phyloP scores from a whole-genome alignment of 2,797 vertebrate species.

The Anguilla anguilla region DNA sequence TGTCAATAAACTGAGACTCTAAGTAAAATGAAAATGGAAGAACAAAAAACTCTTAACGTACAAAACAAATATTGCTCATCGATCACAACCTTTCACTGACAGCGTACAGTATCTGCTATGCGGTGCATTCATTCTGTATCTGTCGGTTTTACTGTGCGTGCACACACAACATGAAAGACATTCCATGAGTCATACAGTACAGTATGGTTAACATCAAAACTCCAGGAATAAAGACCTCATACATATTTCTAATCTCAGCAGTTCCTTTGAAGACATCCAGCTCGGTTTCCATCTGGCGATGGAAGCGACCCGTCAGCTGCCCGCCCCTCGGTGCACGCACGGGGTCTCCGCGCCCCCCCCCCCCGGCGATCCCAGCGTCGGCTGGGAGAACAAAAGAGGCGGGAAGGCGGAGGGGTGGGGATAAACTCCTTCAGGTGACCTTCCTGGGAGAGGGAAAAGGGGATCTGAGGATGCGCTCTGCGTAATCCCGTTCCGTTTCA shows the following conservation, averaged over 20 bases:
- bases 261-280: conserved; percentile 50
- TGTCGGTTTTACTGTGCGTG: neutral
- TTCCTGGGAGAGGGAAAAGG: conserved; percentile 54
- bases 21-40: neutral
- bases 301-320: conserved; percentile 61
- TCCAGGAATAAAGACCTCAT: conserved; percentile 55
- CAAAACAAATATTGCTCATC: neutral
- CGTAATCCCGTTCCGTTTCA: conserved; percentile 64
- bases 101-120: neutral
- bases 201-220: neutral
- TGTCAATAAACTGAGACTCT: neutral
- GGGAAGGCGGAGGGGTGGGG: conserved; percentile 60
- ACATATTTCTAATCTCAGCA: conserved; percentile 62
- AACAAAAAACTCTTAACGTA: neutral
- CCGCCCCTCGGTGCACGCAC: conserved; percentile 40
- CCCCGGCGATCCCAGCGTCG: conserved; percentile 58
- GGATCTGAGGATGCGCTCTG: conserved; percentile 60
- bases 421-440: conserved; percentile 76
- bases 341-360: conserved; percentile 30
- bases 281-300: conserved; percentile 65
- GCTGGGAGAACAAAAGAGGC: conserved; percentile 60
- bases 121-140: neutral
- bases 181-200: neutral
- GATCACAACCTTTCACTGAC: neutral
- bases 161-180: neutral